A percentile compares a stretch with the other conserved stretches of the same genome.
These are phyloP conservation scores for Fistularia tabacaria DNA, from an alignment of 2,797 vertebrate species.

Conservation along the genomic window DNA sequence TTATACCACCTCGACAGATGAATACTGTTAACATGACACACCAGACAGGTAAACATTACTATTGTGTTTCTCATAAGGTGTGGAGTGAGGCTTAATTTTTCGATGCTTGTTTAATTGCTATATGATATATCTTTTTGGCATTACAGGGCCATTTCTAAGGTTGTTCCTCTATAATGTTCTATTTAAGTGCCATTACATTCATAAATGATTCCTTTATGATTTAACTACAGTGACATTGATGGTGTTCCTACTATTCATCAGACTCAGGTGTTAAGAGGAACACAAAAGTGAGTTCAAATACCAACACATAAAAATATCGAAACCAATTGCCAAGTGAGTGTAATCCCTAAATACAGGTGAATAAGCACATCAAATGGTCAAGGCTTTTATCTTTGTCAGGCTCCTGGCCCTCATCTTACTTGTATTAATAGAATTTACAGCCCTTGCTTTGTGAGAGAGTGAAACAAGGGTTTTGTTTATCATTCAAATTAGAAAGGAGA, in stretches of 20 bases:
- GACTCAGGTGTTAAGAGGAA: constrained; percentile 53
- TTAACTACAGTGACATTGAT: constrained; percentile 2
- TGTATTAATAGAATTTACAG: constrained; percentile 25
- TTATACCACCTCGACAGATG: constrained; percentile 19
- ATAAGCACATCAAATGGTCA: constrained; percentile 17
- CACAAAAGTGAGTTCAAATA: constrained; percentile 43
- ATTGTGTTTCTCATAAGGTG: constrained; percentile 18
- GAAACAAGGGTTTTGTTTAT: constrained; percentile 18
- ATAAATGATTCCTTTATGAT: constrained; percentile 26
- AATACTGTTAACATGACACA: constrained; percentile 22
- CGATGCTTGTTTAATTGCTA: constrained; percentile 32
- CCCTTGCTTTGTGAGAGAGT: constrained; percentile 25
- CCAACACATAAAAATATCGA: constrained; percentile 37
- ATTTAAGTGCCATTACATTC: constrained; percentile 53
- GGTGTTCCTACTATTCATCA: constrained; percentile 28
- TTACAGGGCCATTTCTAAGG: constrained; percentile 28
- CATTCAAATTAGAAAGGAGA: constrained; percentile 24
- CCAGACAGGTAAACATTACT: background rate
- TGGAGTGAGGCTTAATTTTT: constrained; percentile 20
- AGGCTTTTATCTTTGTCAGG: constrained; percentile 18
- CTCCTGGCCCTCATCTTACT: constrained; percentile 16
- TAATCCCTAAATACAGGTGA: constrained; percentile 14
- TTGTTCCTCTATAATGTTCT: constrained; percentile 37
- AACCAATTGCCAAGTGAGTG: constrained; percentile 1
- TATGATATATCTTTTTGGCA: constrained; percentile 17